Base-by-base conservation (phyloP, 1,140 invertebrate species). In the Lucilia sericata region DNA sequence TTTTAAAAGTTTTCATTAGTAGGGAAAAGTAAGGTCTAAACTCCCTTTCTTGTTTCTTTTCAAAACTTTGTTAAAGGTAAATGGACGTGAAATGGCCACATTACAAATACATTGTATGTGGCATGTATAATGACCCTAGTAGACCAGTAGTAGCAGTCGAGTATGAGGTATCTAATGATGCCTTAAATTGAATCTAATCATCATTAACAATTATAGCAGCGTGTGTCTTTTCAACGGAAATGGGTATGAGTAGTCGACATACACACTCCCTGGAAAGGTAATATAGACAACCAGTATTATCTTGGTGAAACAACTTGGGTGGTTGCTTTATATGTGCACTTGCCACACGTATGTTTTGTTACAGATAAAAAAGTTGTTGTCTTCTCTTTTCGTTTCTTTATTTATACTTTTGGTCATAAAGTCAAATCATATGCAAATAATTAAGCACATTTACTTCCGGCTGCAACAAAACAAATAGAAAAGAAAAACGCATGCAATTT, bases 111-210 rank as follows among this genome's bases (percentile, higher is more conserved):
- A 30, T 30, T 30, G 25, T 30, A 30, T 30, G 25, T 30, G 25
- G 25, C 25, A 30, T 30, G 25, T 30, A 30, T 30, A 30, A 30
- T 30, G 25, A 30, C 25, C 25, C 25, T 30, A 30, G 25, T 30
- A 30, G 25, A 30, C 25, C 25, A 30, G 3, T 2, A 30, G 25
- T 30, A 30, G 25, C 25, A 30, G 49, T 49, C 5, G 8, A 78
- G 75, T 78, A 36, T 78, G 75, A 88, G 88, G 86, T 88, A 88
- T 88, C 89, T 90, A 90, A 90, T 90, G 89, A 89, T 89, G 89
- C 89, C 87, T 88, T 86, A 90, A 90, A 90, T 90, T 90, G 89
- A 90, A 88, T 90, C 89, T 90, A 90, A 90, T 90, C 89, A 90
- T 90, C 89, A 90, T 90, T 90, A 90, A 90, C 89, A 90, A 90